Evolutionary conservation across 2,113 vertebrate genomes (phyloP).

Genomic region (Aphelocoma coerulescens): DNA sequence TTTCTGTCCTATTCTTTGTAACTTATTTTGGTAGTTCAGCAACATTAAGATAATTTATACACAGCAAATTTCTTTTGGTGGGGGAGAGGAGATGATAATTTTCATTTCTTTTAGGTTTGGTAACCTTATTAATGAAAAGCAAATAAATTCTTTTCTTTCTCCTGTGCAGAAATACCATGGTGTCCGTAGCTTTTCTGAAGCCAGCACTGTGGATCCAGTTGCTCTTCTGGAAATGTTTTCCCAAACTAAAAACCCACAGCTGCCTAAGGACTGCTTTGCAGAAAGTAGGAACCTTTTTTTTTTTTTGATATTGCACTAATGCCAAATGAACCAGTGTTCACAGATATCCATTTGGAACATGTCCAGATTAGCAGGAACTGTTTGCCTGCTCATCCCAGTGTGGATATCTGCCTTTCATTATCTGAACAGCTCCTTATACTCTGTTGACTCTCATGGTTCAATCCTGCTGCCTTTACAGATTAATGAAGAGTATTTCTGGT

Average conservation of each 20-base stretch:
- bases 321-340: background rate
- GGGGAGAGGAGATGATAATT: background rate
- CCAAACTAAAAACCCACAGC: constrained; percentile 62
- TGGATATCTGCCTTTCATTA: background rate
- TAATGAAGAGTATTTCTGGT: background rate
- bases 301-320: background rate
- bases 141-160: background rate
- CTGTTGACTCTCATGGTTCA: background rate
- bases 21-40: background rate
- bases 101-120: background rate
- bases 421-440: background rate
- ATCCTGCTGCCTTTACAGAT: background rate
- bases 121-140: background rate
- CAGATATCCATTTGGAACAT: background rate
- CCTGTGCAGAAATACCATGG: constrained; percentile 68
- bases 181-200: constrained; percentile 77
- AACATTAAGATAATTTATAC: background rate
- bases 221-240: constrained; percentile 56
- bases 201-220: constrained; percentile 85
- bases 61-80: background rate
- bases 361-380: background rate
- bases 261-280: constrained; percentile 85
- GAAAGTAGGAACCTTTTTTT: constrained; percentile 68
- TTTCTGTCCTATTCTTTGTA: background rate
- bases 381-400: background rate